These are phyloP conservation scores for Eurytoma adleriae DNA, from an alignment of 2,888 invertebrate species.

Conservation along the genomic window DNA sequence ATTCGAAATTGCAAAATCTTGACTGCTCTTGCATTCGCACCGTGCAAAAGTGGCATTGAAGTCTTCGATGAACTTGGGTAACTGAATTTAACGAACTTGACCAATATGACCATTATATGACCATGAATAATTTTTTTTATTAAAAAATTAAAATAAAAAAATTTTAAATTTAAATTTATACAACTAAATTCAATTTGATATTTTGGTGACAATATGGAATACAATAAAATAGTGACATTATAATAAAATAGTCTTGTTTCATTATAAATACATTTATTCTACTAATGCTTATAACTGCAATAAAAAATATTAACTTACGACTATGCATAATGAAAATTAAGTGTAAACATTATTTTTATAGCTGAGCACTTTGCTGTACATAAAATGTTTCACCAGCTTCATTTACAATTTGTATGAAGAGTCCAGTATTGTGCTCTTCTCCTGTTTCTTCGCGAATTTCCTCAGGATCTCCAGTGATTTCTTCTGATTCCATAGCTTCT, in stretches of 20 bases:
- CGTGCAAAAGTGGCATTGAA: no score
- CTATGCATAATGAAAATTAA: slow-evolving; percentile 33
- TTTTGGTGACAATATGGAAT: not conserved
- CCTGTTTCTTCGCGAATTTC: slow-evolving; percentile 43
- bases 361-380: slow-evolving; percentile 53
- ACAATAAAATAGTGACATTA: no score
- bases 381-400: slow-evolving; percentile 53
- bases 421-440: slow-evolving; percentile 41
- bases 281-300: slow-evolving; percentile 42
- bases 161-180: no score
- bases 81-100: no score
- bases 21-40: no score
- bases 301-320: slow-evolving; percentile 50
- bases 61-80: no score
- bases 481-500: slow-evolving; percentile 51
- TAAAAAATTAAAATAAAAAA: slow-evolving; percentile 10
- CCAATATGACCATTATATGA: no score
- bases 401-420: slow-evolving; percentile 55
- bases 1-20: no score
- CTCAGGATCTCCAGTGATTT: slow-evolving; percentile 45
- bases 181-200: not conserved
- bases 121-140: no score
- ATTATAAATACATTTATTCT: slow-evolving; percentile 49
- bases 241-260: slow-evolving; percentile 7
- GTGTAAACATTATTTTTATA: slow-evolving; percentile 28